Evolutionary conservation across 2,888 invertebrate genomes (phyloP), one percentile per base, ranked within the genome.

Genomic region (Pseudanteris insignis): DNA sequence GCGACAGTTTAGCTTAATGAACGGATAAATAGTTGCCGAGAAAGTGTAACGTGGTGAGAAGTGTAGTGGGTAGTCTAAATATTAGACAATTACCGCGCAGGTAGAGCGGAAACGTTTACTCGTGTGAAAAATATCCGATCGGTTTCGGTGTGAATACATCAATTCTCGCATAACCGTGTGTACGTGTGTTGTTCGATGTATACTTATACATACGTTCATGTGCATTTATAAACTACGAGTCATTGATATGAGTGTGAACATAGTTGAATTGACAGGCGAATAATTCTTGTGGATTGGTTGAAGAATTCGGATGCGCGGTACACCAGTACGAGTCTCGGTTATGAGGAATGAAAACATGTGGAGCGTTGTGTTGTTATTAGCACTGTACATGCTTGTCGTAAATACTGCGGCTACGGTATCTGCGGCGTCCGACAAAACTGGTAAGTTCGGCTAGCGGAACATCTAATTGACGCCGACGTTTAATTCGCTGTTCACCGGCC

Each of bases 321-420:
- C 29, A 43, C 43, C 48, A 38, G 48, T 13, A 28, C 53, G 34
- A 26, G 24, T 28, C 21, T 37, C 38, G 48, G 50, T 48, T 48
- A 44, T 47, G 57, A 54, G 62, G 53, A 58, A 50, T 50, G 54
- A 55, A 64, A 60, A 60, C 63, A 64, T 77, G 77, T 77, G 76
- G 76, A 74, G 70, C 71, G 65, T 71, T 65, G 69, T 74, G 67
- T 58, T 70, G 55, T 65, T 76, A 57, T 64, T 77, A 64, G 75
- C 73, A 73, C 71, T 78, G 65, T 71, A 70, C 62, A 70, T 72
- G 64, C 71, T 70, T 50, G 70, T 66, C 50, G 69, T 63, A 54
- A 69, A 71, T 66, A 69, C 67, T 62, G 70, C 69, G 41, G 71
- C 63, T 32, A 32, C 44, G 21, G 24, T 51, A 25, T 50, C 61